phyloP scores from a whole-genome alignment of 2,888 invertebrate species.

The Limnephilus marmoratus region DNA sequence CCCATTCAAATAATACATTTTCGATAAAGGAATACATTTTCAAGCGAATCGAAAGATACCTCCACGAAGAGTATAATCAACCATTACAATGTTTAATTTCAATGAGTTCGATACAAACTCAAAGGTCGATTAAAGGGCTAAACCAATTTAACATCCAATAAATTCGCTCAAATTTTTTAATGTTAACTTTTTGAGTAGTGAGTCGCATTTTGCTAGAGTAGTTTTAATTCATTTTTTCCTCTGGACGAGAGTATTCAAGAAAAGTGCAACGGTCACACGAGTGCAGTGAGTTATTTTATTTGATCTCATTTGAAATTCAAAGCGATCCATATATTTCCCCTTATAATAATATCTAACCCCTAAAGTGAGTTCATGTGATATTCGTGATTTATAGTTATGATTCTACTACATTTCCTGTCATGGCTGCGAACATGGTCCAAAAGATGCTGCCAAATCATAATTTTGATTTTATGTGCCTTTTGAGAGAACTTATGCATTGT shows the following conservation, averaged over 20 bases:
- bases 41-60: constrained; percentile 24
- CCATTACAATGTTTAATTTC: neutral
- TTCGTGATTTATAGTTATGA: constrained; percentile 16
- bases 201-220: neutral
- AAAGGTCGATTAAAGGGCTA: neutral
- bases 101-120: neutral
- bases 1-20: constrained; percentile 43
- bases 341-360: constrained; percentile 26
- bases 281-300: constrained; percentile 61
- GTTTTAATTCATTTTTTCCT: neutral
- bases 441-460: neutral
- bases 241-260: neutral
- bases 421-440: neutral
- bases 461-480: neutral
- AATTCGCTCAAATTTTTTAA: neutral
- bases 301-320: constrained; percentile 62
- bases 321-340: constrained; percentile 49
- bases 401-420: neutral
- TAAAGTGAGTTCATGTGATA: constrained; percentile 13
- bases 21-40: constrained; percentile 42
- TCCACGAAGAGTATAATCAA: neutral
- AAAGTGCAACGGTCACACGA: constrained; percentile 7
- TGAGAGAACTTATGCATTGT: too few species aligned
- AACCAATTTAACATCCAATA: neutral
- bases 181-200: neutral